phyloP scores from a whole-genome alignment of 2,113 vertebrate species.

The Serinus canaria region DNA sequence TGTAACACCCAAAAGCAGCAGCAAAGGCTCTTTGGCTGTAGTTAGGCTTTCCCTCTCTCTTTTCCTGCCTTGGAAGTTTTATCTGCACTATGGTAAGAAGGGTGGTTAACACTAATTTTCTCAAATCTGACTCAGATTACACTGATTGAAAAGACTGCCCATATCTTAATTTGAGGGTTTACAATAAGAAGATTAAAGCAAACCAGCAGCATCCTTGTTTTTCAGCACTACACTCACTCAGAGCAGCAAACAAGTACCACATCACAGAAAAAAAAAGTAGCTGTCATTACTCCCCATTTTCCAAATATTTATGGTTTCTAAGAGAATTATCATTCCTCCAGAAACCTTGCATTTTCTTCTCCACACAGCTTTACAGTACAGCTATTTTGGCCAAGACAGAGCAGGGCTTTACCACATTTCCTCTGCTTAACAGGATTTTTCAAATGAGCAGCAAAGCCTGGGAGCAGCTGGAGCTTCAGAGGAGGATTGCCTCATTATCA shows the following conservation, averaged over 20 bases:
- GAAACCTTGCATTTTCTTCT: neutral
- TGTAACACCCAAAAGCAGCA: neutral
- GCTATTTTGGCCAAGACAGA: neutral
- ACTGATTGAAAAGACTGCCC: neutral
- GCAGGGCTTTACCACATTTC: neutral
- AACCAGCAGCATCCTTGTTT: neutral
- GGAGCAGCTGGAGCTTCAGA: neutral
- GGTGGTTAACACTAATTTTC: neutral
- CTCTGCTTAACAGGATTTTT: neutral
- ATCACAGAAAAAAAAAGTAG: neutral
- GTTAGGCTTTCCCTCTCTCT: neutral
- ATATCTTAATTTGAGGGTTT: conserved; percentile 15
- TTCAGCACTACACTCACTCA: neutral
- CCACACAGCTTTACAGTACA: neutral
- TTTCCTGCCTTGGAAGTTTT: neutral
- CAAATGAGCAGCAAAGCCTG: neutral
- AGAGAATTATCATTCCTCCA: neutral
- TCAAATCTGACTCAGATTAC: neutral
- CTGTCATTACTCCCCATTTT: neutral
- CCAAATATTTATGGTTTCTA: neutral
- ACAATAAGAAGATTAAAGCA: conserved; percentile 1
- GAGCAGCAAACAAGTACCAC: neutral
- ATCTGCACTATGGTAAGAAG: neutral
- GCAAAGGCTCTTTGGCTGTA: neutral
- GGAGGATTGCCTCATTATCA: neutral